Evolutionary conservation across 1,140 invertebrate genomes (phyloP).

Genomic region (Chymomyza costata): DNA sequence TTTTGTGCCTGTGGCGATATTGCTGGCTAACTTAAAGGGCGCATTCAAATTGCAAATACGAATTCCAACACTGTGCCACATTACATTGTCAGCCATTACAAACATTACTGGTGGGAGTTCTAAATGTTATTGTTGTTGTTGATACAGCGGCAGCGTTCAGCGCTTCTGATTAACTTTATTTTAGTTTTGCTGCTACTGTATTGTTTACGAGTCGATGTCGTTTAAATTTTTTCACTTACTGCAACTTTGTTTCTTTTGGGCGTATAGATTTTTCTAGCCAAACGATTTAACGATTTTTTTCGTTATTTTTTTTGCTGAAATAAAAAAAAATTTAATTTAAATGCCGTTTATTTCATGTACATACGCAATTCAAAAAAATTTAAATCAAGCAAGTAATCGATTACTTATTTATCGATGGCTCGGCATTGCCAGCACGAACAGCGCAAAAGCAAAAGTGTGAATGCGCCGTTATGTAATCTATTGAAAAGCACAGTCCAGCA

Average conservation of each 20-base stretch:
- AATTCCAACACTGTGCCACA: conserved; percentile 69
- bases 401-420: conserved; percentile 1
- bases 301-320: conserved; percentile 10
- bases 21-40: conserved; percentile 45
- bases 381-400: neutral
- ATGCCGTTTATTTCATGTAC: neutral
- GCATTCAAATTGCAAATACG: conserved; percentile 64
- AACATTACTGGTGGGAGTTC: conserved; percentile 63
- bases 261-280: conserved; percentile 1
- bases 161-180: neutral
- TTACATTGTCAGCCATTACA: conserved; percentile 75
- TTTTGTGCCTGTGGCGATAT: conserved; percentile 12
- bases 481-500: conserved; percentile 14
- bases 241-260: conserved; percentile 2
- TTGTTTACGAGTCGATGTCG: too few relatives aligned
- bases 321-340: neutral
- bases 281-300: conserved; percentile 16
- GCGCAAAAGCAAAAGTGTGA: conserved; percentile 6
- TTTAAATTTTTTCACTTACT: too few relatives aligned
- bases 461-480: conserved; percentile 41
- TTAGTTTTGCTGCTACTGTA: conserved; percentile 17
- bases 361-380: neutral
- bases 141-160: neutral
- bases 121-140: conserved; percentile 1
- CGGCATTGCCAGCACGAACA: conserved; percentile 49